Conservation (phyloP, 2,797 vertebrate species). For the Knipowitschia caucasica region DNA sequence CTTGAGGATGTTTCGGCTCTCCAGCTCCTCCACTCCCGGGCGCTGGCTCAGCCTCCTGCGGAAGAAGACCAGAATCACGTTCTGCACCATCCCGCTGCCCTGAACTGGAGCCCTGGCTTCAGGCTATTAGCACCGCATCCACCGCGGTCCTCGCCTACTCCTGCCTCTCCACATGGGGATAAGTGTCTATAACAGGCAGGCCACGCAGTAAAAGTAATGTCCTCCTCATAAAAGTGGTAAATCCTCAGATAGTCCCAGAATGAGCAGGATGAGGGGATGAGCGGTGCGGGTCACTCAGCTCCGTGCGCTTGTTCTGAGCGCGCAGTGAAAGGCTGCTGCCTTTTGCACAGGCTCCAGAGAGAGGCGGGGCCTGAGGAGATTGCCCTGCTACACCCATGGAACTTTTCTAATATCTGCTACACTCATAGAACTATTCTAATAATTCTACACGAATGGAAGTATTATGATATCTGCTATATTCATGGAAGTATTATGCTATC, state of each 20-base stretch:
- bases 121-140: slow-evolving; percentile 31
- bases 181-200: slow-evolving; percentile 16
- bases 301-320: slow-evolving; percentile 35
- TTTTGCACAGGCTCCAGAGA: slow-evolving; percentile 35
- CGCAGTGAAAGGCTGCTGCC: slow-evolving; percentile 34
- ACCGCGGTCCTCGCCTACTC: slow-evolving; percentile 12
- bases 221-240: background rate
- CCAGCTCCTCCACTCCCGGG: slow-evolving; percentile 94
- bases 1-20: slow-evolving; percentile 96
- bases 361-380: slow-evolving; percentile 66
- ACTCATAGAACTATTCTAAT: no score
- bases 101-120: background rate
- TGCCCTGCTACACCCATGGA: no score
- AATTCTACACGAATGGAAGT: no score
- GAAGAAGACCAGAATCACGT: slow-evolving; percentile 96
- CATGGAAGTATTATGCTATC: no score
- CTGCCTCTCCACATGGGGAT: slow-evolving; percentile 65
- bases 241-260: background rate
- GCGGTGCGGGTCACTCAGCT: slow-evolving; percentile 19
- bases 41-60: slow-evolving; percentile 98
- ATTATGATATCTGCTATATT: no score
- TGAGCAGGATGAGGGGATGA: background rate
- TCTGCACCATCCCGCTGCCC: slow-evolving; percentile 86
- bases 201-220: slow-evolving; percentile 1
- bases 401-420: no score